These are phyloP conservation scores for Rhinatrema bivittatum DNA, from an alignment of 2,797 vertebrate genomes.

Conservation along the genomic window DNA sequence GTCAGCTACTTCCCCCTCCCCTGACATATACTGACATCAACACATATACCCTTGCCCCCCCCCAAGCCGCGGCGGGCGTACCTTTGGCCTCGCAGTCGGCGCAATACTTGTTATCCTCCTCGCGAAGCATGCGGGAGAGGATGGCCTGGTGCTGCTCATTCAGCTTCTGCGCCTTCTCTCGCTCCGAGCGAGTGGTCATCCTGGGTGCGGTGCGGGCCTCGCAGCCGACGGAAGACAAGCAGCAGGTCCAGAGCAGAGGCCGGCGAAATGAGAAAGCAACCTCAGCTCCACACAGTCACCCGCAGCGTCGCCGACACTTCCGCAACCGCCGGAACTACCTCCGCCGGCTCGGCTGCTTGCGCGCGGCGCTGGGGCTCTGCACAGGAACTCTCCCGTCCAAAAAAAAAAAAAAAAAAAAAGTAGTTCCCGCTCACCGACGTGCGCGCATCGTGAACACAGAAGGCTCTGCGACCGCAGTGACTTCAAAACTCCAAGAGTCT, in stretches of 20 bases:
- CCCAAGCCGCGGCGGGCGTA: too few species aligned
- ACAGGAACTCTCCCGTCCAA: conserved; percentile 23
- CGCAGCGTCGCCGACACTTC: too few species aligned
- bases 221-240: background rate
- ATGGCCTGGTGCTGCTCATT: conserved; percentile 98
- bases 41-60: too few species aligned
- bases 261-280: too few species aligned
- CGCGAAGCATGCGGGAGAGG: conserved; percentile 88
- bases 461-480: too few species aligned
- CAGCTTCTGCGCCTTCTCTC: conserved; percentile 93
- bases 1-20: too few species aligned
- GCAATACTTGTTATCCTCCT: conserved; percentile 98
- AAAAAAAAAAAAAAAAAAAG: background rate
- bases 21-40: too few species aligned
- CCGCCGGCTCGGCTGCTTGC: conserved; percentile 27
- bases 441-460: too few species aligned
- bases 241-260: background rate
- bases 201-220: conserved; percentile 8
- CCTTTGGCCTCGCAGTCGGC: conserved; percentile 98
- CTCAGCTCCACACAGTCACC: too few species aligned
- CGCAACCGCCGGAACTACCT: conserved; percentile 20
- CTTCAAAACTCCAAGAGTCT: too few species aligned
- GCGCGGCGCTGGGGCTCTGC: background rate
- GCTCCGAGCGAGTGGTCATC: conserved; percentile 93
- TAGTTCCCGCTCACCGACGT: conserved; percentile 17